Conservation (phyloP, 2,888 invertebrate genomes). For the Cordilura impudica region DNA sequence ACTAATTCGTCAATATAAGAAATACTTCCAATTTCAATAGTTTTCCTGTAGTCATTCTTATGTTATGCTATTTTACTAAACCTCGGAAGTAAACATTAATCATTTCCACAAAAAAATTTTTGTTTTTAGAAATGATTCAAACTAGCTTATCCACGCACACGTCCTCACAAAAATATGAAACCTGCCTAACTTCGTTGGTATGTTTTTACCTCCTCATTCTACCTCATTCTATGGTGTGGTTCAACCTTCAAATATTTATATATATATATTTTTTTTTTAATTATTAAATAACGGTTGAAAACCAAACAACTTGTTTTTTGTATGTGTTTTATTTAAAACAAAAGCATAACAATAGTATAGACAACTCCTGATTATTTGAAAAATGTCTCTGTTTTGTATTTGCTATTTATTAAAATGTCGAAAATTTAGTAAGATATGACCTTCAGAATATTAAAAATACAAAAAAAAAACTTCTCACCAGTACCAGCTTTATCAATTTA, state of each 20-base stretch:
- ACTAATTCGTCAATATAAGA: too few relatives aligned
- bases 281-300: constrained; percentile 47
- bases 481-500: too few relatives aligned
- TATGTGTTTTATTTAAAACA: constrained; percentile 42
- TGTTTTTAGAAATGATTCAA: constrained; percentile 31
- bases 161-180: constrained; percentile 7
- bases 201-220: background rate
- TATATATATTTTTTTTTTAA: constrained; percentile 9
- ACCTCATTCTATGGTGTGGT: constrained; percentile 12
- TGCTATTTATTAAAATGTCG: too few relatives aligned
- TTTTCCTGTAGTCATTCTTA: background rate
- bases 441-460: too few relatives aligned
- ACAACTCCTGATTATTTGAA: constrained; percentile 15
- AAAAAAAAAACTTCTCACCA: too few relatives aligned
- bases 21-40: background rate
- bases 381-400: background rate
- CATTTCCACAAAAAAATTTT: constrained; percentile 19
- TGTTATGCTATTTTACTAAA: constrained; percentile 10
- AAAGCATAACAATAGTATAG: background rate
- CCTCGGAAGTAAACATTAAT: constrained; percentile 38
- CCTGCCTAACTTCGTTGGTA: background rate
- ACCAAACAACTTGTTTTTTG: constrained; percentile 31
- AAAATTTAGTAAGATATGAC: too few relatives aligned
- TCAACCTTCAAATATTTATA: constrained; percentile 45
- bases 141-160: constrained; percentile 18